Evolutionary conservation across 1,140 invertebrate genomes (phyloP).

Genomic region (Littorina saxatilis): DNA sequence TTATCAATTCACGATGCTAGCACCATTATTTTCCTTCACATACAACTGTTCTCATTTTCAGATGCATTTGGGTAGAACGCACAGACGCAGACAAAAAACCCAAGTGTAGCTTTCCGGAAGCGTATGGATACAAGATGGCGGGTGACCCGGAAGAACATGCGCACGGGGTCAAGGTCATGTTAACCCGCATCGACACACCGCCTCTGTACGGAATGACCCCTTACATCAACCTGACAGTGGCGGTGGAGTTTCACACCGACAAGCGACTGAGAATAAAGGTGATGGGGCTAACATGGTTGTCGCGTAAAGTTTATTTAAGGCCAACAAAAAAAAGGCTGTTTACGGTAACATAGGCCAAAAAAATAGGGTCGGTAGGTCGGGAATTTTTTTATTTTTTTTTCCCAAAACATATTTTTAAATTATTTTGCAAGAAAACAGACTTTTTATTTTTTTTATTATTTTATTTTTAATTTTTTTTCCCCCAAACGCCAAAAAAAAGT

Average conservation of each 20-base stretch:
- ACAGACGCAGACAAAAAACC: conserved; percentile 1
- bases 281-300: no score
- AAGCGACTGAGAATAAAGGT: conserved; percentile 51
- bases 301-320: no score
- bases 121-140: conserved; percentile 40
- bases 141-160: neutral
- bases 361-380: no score
- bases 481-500: no score
- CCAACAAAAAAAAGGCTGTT: no score
- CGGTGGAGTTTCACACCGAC: conserved; percentile 44
- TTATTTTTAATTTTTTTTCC: no score
- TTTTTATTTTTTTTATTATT: no score
- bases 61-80: conserved; percentile 20
- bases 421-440: no score
- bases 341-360: no score
- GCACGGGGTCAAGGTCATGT: conserved; percentile 13
- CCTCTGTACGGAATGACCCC: conserved; percentile 40
- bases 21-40: neutral
- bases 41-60: neutral
- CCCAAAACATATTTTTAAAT: no score
- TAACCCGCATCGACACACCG: conserved; percentile 17
- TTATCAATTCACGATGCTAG: neutral
- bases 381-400: no score
- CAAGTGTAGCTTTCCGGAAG: conserved; percentile 39
- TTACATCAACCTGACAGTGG: conserved; percentile 29